A percentile compares a stretch with the other conserved stretches of the same genome.
phyloP scores from a whole-genome alignment of 2,113 vertebrate species.

The Microcebus jonahi region DNA sequence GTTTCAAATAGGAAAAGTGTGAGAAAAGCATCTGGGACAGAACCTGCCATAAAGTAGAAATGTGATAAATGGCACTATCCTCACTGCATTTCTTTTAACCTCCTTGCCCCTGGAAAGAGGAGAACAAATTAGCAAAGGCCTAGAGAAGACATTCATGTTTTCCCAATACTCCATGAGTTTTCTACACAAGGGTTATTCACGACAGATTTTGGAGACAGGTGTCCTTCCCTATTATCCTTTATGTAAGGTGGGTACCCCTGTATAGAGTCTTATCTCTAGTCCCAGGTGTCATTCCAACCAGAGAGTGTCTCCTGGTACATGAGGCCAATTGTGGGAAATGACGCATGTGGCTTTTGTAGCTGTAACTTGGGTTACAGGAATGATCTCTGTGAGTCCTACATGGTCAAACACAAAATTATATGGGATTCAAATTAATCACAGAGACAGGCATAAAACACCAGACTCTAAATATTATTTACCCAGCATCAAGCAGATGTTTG shows the following conservation, averaged over 20 bases:
- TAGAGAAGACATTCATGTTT: neutral
- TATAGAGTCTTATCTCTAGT: neutral
- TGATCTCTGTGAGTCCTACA: constrained; percentile 37
- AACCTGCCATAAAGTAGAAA: neutral
- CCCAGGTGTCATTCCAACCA: neutral
- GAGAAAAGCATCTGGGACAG: neutral
- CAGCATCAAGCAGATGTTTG: constrained; percentile 78
- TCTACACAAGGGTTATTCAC: neutral
- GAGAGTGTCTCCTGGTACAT: neutral
- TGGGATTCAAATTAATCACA: constrained; percentile 70
- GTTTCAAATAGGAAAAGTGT: neutral
- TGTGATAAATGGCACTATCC: neutral
- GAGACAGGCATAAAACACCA: constrained; percentile 61
- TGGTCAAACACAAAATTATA: constrained; percentile 63
- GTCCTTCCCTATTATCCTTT: neutral
- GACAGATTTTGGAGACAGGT: neutral
- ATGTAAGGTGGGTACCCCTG: neutral
- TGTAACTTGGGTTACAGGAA: neutral
- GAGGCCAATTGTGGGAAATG: neutral
- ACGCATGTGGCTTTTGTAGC: neutral
- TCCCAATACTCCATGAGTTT: neutral
- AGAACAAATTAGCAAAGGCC: neutral
- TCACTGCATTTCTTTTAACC: neutral
- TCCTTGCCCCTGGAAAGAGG: neutral
- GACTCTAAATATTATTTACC: constrained; percentile 78